Base-by-base conservation (phyloP, 2,797 vertebrate species). In the Coracias cyanogaster region DNA sequence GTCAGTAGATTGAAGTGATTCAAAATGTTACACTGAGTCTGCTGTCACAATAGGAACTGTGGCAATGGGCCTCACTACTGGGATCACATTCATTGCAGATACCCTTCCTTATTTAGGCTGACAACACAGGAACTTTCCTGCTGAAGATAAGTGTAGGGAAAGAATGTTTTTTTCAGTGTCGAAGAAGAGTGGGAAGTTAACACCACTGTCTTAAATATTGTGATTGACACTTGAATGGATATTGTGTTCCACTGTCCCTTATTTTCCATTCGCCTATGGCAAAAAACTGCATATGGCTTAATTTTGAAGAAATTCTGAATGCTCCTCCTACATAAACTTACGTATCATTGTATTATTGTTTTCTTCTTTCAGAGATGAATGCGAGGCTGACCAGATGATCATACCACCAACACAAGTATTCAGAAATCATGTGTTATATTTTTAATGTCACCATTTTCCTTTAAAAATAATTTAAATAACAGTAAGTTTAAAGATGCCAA, bases 1-100 rank as follows among this genome's bases (percentile, higher is more conserved):
- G 41, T 90, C 73, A 86, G 62, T 61, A 54, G 37, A 48, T 76
- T 65, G n/a, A 84, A 86, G 54, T 76, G 33, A 82, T 84, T 89
- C 45, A 51, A 86, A 86, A n/a, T 9, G 16, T 66, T 79, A 46
- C 0, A 3, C 81, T 91, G 62, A 79, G n/a, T 76, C 58, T 79
- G 83, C 78, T 79, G 79, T 86, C 46, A 37, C 39, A 35, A 24
- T 15, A 76, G 24, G 51, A 12, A 90, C 61, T 1, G 0, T 86
- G 70, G 89, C 15, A 0, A 15, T 64, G 49, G 12, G n/a, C 8
- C 15, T 79, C 9, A 7, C 41, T 74, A 10, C 22, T n/a, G n/a
- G 57, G 15, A 89, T 76, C 73, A 54, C 15, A 25, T 57, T 81
- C 25, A 5, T 8, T 86, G 49, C 16, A 51, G 62, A 3, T 48